Evolutionary conservation across 2,113 vertebrate species (phyloP).

Genomic region (Carassius carassius): DNA sequence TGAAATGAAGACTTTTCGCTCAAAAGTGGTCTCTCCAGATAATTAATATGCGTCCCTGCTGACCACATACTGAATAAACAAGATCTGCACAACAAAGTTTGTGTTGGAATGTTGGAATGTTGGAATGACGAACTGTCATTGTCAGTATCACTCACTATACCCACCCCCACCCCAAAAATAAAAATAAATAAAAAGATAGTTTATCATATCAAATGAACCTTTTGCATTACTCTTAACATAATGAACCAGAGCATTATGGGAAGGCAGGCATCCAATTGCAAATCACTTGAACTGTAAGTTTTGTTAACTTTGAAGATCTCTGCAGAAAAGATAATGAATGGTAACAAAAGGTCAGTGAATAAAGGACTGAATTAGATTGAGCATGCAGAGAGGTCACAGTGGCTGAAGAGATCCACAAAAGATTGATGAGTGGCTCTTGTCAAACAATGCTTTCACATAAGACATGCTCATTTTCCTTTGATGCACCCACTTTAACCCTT

Average conservation of each 20-base stretch:
- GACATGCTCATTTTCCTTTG: conserved; percentile 42
- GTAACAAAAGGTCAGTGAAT: conserved; percentile 45
- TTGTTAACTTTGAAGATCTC: conserved; percentile 32
- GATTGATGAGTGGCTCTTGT: conserved; percentile 48
- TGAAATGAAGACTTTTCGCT: conserved; percentile 16
- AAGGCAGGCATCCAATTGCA: not conserved
- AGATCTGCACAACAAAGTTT: not conserved
- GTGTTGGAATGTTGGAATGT: not conserved
- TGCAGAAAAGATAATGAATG: conserved; percentile 43
- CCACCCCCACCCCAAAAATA: not conserved
- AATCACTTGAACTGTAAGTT: conserved; percentile 28
- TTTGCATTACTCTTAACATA: not conserved
- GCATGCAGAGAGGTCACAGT: conserved; percentile 3
- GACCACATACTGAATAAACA: conserved; percentile 36
- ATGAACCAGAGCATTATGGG: conserved; percentile 6
- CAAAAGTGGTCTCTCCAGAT: conserved; percentile 37
- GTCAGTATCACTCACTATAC: conserved; percentile 19
- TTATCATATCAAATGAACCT: not conserved
- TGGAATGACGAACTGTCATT: not conserved
- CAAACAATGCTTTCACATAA: conserved; percentile 35
- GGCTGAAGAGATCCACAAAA: conserved; percentile 39
- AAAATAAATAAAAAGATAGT: not conserved
- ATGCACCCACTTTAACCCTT: conserved; percentile 44
- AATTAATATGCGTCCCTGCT: conserved; percentile 36
- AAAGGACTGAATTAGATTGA: conserved; percentile 8